phyloP scores from a whole-genome alignment of 2,797 vertebrate genomes.

The Xenentodon cancila region DNA sequence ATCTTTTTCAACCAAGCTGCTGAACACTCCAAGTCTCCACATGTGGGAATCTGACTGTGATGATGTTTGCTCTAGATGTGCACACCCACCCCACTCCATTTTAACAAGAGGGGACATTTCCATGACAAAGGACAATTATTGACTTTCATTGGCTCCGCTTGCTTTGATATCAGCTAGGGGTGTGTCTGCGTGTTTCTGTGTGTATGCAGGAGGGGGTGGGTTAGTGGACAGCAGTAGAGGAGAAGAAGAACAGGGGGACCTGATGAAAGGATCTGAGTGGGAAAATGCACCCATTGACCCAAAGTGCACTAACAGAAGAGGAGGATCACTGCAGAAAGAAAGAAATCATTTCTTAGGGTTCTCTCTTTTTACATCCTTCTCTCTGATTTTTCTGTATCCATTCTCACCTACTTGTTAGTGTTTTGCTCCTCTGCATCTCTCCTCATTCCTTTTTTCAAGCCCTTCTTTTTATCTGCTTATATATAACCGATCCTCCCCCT shows the following conservation, averaged over 20 bases:
- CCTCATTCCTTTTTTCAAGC: slow-evolving; percentile 8
- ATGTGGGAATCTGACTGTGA: slow-evolving; percentile 76
- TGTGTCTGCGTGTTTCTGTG: slow-evolving; percentile 69
- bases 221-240: slow-evolving; percentile 35
- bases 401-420: slow-evolving; percentile 36
- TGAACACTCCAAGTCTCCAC: slow-evolving; percentile 70
- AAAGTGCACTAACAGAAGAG: slow-evolving; percentile 53
- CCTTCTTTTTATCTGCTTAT: slow-evolving; percentile 46
- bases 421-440: slow-evolving; percentile 31
- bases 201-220: slow-evolving; percentile 52
- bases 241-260: slow-evolving; percentile 59
- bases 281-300: slow-evolving; percentile 78
- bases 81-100: slow-evolving; percentile 70
- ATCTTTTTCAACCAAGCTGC: slow-evolving; percentile 32
- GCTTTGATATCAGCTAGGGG: slow-evolving; percentile 81
- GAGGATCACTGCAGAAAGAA: slow-evolving; percentile 62
- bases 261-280: slow-evolving; percentile 75
- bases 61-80: slow-evolving; percentile 74
- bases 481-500: slow-evolving; percentile 48
- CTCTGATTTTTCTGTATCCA: slow-evolving; percentile 29
- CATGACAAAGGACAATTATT: slow-evolving; percentile 85
- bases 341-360: slow-evolving; percentile 57
- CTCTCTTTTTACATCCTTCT: slow-evolving; percentile 32
- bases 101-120: slow-evolving; percentile 75
- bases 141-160: slow-evolving; percentile 82